Base-by-base conservation (phyloP, 2,113 vertebrate genomes). In the Gopherus flavomarginatus region DNA sequence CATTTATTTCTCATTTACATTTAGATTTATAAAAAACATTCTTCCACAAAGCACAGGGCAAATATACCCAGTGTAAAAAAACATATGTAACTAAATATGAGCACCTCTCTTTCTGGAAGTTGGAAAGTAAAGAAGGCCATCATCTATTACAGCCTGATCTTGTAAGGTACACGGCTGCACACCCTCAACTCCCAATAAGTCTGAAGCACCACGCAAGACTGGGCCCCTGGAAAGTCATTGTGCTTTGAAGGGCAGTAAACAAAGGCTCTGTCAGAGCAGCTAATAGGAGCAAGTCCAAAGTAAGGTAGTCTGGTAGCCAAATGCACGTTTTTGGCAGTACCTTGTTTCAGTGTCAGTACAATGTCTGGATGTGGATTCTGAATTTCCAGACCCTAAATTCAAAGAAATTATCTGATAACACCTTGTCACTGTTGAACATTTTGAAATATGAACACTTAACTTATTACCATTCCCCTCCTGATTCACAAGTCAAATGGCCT, bases 71-170 rank as follows among this genome's bases (percentile, higher is more conserved):
- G 8, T 1, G 9, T 3, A 17, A 2, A 26, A n/a, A 38, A 7
- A 62, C 52, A n/a, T 52, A 31, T 12, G 10, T 3, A 57, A 13
- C 11, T 84, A 87, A 44, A 47, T 3, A 0, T 19, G 87, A 0
- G 0, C 24, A 17, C 3, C 0, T 8, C 50, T 26, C 83, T 72
- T 86, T 53, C 79, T 1, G 0, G 3, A 77, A 75, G 93, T 0
- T 0, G 3, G 56, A 53, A 11, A 69, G 82, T n/a, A 69, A 38
- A 3, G 16, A 59, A 53, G 49, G 44, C 52, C 35, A 38, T 5
- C 11, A 9, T 24, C 65, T 52, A 56, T n/a, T 59, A 35, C 19
- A 87, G 38, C 57, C 35, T 52, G 75, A 17, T 38, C 52, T 83
- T 72, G 69, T 72, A 42, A 72, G 19, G 31, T 72, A 2, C 14